Base-by-base conservation (phyloP, 2,888 invertebrate species). In the Ophion slaviceki region DNA sequence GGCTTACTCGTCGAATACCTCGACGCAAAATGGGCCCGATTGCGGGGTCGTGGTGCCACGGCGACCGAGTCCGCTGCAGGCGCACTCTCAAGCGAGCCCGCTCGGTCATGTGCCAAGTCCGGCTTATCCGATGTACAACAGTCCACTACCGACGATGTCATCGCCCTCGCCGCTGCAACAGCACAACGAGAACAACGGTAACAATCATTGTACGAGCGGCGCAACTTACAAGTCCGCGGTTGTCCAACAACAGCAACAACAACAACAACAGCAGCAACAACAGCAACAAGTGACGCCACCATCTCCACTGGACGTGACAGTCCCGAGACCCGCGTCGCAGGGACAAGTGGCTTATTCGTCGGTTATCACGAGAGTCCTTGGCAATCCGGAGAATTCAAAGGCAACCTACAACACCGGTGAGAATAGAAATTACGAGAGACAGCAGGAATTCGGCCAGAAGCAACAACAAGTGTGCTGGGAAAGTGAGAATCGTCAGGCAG, bases 71-170 rank as follows among this genome's bases (percentile, higher is more conserved):
- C 97, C 95, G 86, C 94, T 95, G 92, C 96, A 95, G 92, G 95
- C 96, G 11, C 96, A 96, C 90, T 96, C 97, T 14, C 96, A 97
- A 92, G 96, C 96, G 59, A 97, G 97, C 83, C 97, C 97, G 2
- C 91, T 97, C 76, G 96, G 96, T 77, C 97, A 97, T 93, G 96
- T 96, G 45, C 96, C 96, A 89, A 97, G 97, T 94, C 97, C 97
- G 71, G 97, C 96, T 80, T 97, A 97, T 94, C 97, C 97, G 62
- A 96, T 97, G 95, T 97, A 97, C 93, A 97, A 97, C 93, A 97
- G 97, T 94, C 97, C 97, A 32, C 96, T 97, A 96, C 96, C 96
- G 91, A 96, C 96, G 6, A 96, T 96, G 89, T 96, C 96, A 86
- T 97, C 97, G 1, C 97, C 97, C 6, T 94, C 94, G 14, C 93